Percentiles rank a stretch among this genome's conserved stretches.
Conservation (phyloP, 2,888 invertebrate species). For the Stenichneumon culpator region DNA sequence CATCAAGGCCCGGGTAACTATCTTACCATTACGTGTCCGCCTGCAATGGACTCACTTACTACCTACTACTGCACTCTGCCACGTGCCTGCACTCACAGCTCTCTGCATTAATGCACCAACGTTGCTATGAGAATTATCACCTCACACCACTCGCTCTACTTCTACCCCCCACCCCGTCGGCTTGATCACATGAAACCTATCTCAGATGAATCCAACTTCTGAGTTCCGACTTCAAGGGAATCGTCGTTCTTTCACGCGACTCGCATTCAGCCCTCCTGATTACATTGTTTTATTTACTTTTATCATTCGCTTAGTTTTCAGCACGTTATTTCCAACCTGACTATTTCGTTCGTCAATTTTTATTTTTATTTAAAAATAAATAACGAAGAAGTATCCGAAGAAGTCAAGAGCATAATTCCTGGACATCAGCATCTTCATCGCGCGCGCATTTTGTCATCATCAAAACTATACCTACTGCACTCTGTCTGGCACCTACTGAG, state of each 20-base stretch:
- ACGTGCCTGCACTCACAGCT: slow-evolving; percentile 82
- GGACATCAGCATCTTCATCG: slow-evolving; percentile 46
- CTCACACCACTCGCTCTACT: slow-evolving; percentile 57
- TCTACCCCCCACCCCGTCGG: slow-evolving; percentile 2
- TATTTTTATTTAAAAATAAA: neutral
- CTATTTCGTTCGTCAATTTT: neutral
- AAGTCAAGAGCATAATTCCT: neutral
- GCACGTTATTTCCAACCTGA: neutral
- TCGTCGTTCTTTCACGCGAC: neutral
- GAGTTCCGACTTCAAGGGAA: slow-evolving; percentile 36
- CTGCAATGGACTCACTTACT: slow-evolving; percentile 80
- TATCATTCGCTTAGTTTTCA: neutral
- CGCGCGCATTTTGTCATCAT: slow-evolving; percentile 54
- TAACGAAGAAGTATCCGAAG: neutral
- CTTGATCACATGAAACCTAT: slow-evolving; percentile 36
- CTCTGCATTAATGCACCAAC: slow-evolving; percentile 81
- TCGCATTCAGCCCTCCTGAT: neutral
- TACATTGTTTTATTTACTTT: neutral
- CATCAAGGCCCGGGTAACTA: slow-evolving; percentile 84
- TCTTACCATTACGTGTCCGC: slow-evolving; percentile 82
- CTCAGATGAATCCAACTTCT: slow-evolving; percentile 32
- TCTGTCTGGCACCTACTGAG: slow-evolving; percentile 65
- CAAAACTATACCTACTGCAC: slow-evolving; percentile 50
- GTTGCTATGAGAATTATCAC: slow-evolving; percentile 77
- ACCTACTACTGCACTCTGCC: slow-evolving; percentile 73